Evolutionary conservation across 2,888 invertebrate genomes (phyloP).

Genomic region (Microplitis deprimator): DNA sequence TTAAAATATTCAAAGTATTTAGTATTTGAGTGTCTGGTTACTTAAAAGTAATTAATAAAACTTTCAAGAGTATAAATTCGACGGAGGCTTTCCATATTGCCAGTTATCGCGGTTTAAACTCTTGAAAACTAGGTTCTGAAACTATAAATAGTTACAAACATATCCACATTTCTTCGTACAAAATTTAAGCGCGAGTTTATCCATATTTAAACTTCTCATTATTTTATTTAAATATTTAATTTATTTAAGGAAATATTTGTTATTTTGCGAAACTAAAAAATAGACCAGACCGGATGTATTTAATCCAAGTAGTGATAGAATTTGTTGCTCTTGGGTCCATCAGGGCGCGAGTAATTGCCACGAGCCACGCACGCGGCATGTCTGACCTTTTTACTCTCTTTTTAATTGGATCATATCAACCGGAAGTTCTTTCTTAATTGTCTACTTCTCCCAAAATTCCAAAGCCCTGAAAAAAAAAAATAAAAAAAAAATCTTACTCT

Average conservation of each 20-base stretch:
- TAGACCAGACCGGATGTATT: slow-evolving; percentile 54
- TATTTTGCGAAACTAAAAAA: slow-evolving; percentile 6
- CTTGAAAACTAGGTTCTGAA: slow-evolving; percentile 21
- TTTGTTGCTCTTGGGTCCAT: slow-evolving; percentile 9
- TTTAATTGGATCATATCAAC: slow-evolving; percentile 38
- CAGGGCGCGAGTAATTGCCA: slow-evolving; percentile 35
- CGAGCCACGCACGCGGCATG: slow-evolving; percentile 36
- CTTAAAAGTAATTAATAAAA: neutral
- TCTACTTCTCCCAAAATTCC: neutral
- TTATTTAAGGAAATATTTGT: neutral
- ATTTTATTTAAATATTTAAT: neutral
- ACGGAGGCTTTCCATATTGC: slow-evolving; percentile 17
- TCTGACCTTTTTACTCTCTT: slow-evolving; percentile 31
- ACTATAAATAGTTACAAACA: slow-evolving; percentile 21
- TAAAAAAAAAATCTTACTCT: no score
- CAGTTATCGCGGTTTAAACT: slow-evolving; percentile 5
- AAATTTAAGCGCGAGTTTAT: slow-evolving; percentile 5
- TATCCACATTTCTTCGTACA: neutral
- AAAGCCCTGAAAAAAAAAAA: neutral
- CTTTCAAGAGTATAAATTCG: slow-evolving; percentile 8
- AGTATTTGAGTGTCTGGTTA: neutral
- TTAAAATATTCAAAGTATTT: slow-evolving; percentile 1
- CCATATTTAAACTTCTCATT: neutral
- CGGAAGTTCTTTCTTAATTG: slow-evolving; percentile 33
- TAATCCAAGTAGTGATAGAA: slow-evolving; percentile 48